Percentiles rank a stretch among this genome's conserved stretches.
phyloP scores from a whole-genome alignment of 37 sponge, comb jelly and placozoan genomes.

The Spongilla lacustris region DNA sequence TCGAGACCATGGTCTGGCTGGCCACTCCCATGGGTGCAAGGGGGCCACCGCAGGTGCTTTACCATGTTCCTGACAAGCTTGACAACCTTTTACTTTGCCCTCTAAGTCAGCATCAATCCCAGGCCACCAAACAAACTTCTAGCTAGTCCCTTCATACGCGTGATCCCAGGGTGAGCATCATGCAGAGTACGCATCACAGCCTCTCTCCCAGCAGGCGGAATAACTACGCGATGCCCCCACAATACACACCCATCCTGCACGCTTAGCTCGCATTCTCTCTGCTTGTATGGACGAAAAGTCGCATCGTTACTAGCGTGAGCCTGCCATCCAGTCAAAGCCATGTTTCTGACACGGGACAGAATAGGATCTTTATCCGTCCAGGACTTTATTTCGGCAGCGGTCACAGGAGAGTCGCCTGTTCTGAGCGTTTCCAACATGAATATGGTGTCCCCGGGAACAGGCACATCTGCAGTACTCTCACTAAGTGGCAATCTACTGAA shows the following conservation, averaged over 20 bases:
- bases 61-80: background rate
- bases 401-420: background rate
- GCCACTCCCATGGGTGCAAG: constrained; percentile 45
- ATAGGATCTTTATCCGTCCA: constrained; percentile 43
- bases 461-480: background rate
- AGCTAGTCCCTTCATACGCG: constrained; percentile 19
- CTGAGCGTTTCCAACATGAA: constrained; percentile 2
- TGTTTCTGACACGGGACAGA: background rate
- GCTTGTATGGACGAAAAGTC: background rate
- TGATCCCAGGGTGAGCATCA: constrained; percentile 31
- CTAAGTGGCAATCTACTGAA: constrained; percentile 23
- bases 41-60: background rate
- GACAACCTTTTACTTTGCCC: background rate
- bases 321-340: background rate
- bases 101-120: constrained; percentile 21
- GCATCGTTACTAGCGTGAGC: background rate
- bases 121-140: constrained; percentile 54
- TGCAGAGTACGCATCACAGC: background rate
- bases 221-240: constrained; percentile 4
- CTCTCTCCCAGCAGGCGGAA: constrained; percentile 7
- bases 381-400: background rate
- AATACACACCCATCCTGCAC: constrained; percentile 23
- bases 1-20: constrained; percentile 25
- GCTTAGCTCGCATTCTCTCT: constrained; percentile 15
- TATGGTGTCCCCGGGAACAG: constrained; percentile 19